phyloP scores from a whole-genome alignment of 2,113 vertebrate genomes.

The Clarias gariepinus region DNA sequence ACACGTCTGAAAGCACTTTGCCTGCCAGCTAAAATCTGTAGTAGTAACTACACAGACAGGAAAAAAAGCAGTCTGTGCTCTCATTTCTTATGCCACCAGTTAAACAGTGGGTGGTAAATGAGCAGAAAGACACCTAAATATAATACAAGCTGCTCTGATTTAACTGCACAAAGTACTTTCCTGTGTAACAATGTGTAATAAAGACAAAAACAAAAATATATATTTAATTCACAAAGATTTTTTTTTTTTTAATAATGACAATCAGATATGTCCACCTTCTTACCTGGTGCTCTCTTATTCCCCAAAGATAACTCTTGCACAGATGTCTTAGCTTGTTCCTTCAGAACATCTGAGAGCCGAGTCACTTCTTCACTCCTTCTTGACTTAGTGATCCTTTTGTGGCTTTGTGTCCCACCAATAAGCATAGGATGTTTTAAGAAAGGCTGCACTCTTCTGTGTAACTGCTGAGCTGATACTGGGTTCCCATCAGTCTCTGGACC shows the following conservation, averaged over 20 bases:
- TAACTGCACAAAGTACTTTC: constrained; percentile 2
- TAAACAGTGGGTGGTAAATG: constrained; percentile 41
- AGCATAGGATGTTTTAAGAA: constrained; percentile 84
- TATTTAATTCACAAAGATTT: background rate
- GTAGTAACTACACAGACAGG: constrained; percentile 26
- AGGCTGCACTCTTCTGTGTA: constrained; percentile 47
- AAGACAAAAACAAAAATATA: background rate
- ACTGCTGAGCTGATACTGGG: constrained; percentile 48
- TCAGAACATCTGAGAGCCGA: constrained; percentile 36
- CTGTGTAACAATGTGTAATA: background rate
- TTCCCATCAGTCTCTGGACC: constrained; percentile 61
- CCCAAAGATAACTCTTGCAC: constrained; percentile 76
- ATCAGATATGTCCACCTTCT: constrained; percentile 55
- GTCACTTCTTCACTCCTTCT: constrained; percentile 54
- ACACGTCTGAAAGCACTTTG: constrained; percentile 34
- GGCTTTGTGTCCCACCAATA: constrained; percentile 83
- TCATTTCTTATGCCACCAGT: constrained; percentile 35
- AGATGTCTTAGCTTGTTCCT: constrained; percentile 65
- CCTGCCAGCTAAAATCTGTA: constrained; percentile 37
- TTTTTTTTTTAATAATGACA: background rate
- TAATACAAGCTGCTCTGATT: constrained; percentile 34
- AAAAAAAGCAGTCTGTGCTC: constrained; percentile 13
- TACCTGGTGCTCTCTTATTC: constrained; percentile 84
- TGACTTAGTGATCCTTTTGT: constrained; percentile 61
- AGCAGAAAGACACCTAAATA: constrained; percentile 23